Percentiles rank a stretch among this genome's conserved stretches.
Conservation (phyloP, 2,888 invertebrate species). For the Boloria selene region DNA sequence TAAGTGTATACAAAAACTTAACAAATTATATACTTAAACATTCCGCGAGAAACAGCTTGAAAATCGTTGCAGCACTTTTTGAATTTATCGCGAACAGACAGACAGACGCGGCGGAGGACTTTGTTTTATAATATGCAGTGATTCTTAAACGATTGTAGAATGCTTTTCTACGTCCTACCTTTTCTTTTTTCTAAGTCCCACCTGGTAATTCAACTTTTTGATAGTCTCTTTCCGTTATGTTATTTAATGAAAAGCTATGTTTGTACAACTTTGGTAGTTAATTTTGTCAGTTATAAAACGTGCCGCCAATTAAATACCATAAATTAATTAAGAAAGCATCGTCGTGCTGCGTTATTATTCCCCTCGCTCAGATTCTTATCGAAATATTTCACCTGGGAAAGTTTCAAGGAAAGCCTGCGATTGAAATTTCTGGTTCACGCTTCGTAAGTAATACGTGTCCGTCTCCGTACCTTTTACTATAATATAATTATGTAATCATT, state of each 20-base stretch:
- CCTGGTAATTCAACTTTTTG: too few species aligned
- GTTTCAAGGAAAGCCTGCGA: conserved; percentile 9
- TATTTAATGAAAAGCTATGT: neutral
- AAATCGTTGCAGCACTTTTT: too few species aligned
- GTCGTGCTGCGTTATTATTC: neutral
- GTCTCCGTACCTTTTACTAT: neutral
- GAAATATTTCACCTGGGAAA: conserved; percentile 27
- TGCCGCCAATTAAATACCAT: conserved; percentile 11
- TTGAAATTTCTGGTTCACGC: neutral
- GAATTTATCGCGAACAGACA: too few species aligned
- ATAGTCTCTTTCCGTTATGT: too few species aligned
- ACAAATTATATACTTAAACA: too few species aligned
- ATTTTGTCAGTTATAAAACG: conserved; percentile 5
- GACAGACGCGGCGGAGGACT: too few species aligned
- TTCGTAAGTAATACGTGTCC: neutral
- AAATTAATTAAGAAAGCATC: conserved; percentile 15
- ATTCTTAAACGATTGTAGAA: too few species aligned
- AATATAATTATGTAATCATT: neutral
- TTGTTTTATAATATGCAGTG: too few species aligned
- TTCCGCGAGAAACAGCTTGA: too few species aligned
- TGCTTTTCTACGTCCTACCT: too few species aligned
- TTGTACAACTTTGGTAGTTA: neutral
- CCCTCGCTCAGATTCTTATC: conserved; percentile 23
- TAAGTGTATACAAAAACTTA: too few species aligned
- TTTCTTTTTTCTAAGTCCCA: too few species aligned